A percentile compares a stretch with the other conserved stretches of the same genome.
These are phyloP conservation scores for Tragulus kanchil DNA, from an alignment of 2,113 vertebrate species.

Conservation along the genomic window DNA sequence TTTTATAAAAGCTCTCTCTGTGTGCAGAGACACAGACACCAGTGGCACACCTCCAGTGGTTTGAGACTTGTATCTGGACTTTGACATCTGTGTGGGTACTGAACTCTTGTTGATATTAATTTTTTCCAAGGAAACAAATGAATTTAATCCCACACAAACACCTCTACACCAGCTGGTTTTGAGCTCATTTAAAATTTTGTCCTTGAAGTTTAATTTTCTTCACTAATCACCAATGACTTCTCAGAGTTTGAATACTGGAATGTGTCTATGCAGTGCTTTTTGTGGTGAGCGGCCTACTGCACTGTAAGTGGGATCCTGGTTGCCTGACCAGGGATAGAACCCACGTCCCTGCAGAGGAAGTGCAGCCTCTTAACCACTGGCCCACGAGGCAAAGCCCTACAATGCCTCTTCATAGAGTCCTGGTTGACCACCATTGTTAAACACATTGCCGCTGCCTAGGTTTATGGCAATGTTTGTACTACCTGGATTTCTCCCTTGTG, in stretches of 20 bases:
- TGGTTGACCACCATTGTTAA: no score
- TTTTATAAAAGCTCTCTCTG: not conserved
- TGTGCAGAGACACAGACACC: not conserved
- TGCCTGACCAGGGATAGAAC: not conserved
- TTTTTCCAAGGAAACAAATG: slow-evolving; percentile 5
- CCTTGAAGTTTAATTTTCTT: not conserved
- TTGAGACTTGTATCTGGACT: not conserved
- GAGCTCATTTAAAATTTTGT: not conserved
- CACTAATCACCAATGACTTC: not conserved
- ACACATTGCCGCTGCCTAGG: rapidly evolving
- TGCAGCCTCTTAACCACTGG: not conserved
- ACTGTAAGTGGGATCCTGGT: not conserved
- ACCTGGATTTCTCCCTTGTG: not conserved
- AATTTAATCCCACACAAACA: not conserved
- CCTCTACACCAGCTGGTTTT: not conserved
- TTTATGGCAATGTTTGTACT: not conserved
- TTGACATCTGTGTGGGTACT: not conserved
- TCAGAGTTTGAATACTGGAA: not conserved
- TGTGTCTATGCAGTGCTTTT: not conserved
- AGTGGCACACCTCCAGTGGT: not conserved
- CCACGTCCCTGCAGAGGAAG: not conserved
- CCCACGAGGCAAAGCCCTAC: not conserved
- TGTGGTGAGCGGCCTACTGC: not conserved
- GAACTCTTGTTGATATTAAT: not conserved
- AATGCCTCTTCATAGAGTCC: rapidly evolving